These are phyloP conservation scores for Batillaria attramentaria DNA, from an alignment of 1,140 invertebrate species.

Conservation along the genomic window DNA sequence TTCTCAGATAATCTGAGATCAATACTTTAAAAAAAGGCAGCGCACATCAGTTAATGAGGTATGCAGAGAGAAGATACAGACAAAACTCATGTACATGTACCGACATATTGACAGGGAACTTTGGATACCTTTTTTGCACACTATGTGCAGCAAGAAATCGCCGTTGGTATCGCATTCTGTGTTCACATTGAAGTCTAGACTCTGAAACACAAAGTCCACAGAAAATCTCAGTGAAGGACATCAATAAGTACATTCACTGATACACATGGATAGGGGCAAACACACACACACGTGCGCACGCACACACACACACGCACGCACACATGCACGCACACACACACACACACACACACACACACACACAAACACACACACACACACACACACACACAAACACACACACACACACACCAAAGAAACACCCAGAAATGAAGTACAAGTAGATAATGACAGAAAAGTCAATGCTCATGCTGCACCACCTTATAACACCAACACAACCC, in stretches of 20 bases:
- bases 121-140: conserved; percentile 49
- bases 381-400: conserved; percentile 4
- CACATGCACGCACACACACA: neutral
- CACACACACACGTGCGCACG: neutral
- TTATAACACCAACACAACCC: no score
- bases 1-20: no score
- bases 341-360: neutral
- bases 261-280: neutral
- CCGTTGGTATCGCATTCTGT: conserved; percentile 58
- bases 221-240: neutral
- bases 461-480: no score
- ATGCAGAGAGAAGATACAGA: no score
- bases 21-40: no score
- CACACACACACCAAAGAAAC: conserved; percentile 12
- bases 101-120: neutral
- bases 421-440: no score
- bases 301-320: neutral
- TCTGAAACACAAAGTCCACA: conserved; percentile 37
- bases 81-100: no score
- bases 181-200: conserved; percentile 61
- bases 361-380: neutral
- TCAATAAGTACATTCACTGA: neutral
- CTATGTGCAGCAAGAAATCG: conserved; percentile 59
- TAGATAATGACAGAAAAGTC: no score
- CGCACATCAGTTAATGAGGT: no score